These are phyloP conservation scores for Liolophura sinensis DNA, from an alignment of 1,140 invertebrate species.

Conservation along the genomic window DNA sequence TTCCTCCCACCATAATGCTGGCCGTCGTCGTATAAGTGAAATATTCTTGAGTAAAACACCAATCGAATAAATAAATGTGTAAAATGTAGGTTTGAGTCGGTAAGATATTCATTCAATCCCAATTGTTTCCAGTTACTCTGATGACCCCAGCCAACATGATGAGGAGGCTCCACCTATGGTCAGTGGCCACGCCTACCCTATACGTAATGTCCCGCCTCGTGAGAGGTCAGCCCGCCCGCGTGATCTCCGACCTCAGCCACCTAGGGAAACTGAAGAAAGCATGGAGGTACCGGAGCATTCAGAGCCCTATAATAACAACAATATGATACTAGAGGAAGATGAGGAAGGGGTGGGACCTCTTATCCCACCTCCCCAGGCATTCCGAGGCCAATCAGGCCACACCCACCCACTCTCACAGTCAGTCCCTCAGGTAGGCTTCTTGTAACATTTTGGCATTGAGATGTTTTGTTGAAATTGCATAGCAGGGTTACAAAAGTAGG, in stretches of 20 bases:
- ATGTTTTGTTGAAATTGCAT: too few species aligned
- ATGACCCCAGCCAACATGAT: constrained; percentile 37
- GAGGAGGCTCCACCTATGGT: constrained; percentile 31
- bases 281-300: background rate
- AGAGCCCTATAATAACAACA: background rate
- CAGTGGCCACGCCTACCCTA: constrained; percentile 39
- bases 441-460: background rate
- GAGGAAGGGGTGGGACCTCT: constrained; percentile 37
- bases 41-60: too few species aligned
- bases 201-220: constrained; percentile 25
- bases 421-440: constrained; percentile 38
- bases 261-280: background rate
- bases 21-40: too few species aligned
- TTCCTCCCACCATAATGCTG: too few species aligned
- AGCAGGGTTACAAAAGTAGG: too few species aligned
- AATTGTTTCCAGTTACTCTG: constrained; percentile 31
- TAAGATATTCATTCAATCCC: background rate
- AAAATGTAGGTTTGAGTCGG: background rate
- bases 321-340: constrained; percentile 31
- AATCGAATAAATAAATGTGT: background rate
- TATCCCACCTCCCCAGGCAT: constrained; percentile 46
- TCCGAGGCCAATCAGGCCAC: constrained; percentile 28
- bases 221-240: constrained; percentile 27
- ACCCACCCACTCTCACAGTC: constrained; percentile 37
- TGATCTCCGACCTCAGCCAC: constrained; percentile 10